Conservation (phyloP, 2,113 vertebrate genomes). For the Neolamprologus sp. region DNA sequence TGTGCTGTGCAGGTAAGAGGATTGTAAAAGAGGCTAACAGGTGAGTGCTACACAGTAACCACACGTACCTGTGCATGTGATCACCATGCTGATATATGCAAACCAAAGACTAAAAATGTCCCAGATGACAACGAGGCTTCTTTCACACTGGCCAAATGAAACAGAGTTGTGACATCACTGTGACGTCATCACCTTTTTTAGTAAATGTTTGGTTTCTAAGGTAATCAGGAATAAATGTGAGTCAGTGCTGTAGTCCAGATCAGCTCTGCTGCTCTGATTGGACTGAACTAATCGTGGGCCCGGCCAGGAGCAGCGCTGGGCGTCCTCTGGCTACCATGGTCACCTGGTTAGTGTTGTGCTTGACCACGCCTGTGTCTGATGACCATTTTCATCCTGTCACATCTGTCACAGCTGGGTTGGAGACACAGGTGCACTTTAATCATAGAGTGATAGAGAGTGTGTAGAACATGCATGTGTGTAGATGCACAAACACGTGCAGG, state of each 20-base stretch:
- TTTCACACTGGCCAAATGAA: background rate
- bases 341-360: background rate
- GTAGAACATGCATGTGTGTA: background rate
- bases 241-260: background rate
- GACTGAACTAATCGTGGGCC: background rate
- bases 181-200: background rate
- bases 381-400: rapidly evolving
- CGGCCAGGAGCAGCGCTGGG: background rate
- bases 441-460: background rate
- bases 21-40: background rate
- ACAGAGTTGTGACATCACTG: background rate
- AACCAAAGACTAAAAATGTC: background rate
- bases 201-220: background rate
- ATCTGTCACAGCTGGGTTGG: background rate
- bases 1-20: background rate
- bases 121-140: background rate
- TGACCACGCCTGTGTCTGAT: background rate
- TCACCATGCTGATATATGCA: background rate
- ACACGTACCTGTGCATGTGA: background rate
- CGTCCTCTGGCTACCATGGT: background rate
- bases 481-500: background rate
- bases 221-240: background rate
- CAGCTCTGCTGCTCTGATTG: background rate
- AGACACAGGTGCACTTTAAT: background rate
- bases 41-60: background rate